These are phyloP conservation scores for Lasioglossum baleicum DNA, from an alignment of 1,140 invertebrate species.

Conservation along the genomic window DNA sequence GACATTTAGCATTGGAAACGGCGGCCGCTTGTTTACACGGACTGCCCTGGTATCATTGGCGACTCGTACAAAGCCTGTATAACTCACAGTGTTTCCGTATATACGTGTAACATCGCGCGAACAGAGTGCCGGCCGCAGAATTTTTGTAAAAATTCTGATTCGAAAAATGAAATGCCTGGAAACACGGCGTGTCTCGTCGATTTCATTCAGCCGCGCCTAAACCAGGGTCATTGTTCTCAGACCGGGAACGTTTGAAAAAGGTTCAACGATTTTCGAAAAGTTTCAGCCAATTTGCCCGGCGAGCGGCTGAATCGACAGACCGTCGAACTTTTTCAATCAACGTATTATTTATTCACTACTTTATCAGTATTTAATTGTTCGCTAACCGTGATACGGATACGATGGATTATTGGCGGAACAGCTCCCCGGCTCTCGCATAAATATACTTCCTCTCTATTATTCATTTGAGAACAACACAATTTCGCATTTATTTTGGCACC, in stretches of 20 bases:
- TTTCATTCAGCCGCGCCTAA: not conserved
- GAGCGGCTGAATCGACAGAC: not conserved
- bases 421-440: not conserved
- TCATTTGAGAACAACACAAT: not conserved
- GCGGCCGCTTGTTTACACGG: slow-evolving; percentile 31
- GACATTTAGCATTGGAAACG: slow-evolving; percentile 40
- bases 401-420: not conserved
- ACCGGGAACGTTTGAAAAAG: not conserved
- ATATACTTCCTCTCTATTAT: not conserved
- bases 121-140: no score
- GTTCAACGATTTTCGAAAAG: slow-evolving; percentile 18
- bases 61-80: slow-evolving; percentile 11
- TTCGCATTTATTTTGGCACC: not conserved
- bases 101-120: not conserved
- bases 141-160: not conserved
- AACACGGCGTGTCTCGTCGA: not conserved
- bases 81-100: not conserved
- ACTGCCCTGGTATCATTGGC: slow-evolving; percentile 1
- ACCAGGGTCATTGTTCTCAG: not conserved
- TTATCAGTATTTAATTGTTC: slow-evolving; percentile 23
- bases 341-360: slow-evolving; percentile 1
- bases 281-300: slow-evolving; percentile 14
- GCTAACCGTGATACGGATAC: slow-evolving; percentile 17
- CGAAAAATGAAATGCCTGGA: no score
- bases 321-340: not conserved